A percentile compares a stretch with the other conserved stretches of the same genome.
Conservation (phyloP, 2,888 invertebrate species). For the Agrochola lota region DNA sequence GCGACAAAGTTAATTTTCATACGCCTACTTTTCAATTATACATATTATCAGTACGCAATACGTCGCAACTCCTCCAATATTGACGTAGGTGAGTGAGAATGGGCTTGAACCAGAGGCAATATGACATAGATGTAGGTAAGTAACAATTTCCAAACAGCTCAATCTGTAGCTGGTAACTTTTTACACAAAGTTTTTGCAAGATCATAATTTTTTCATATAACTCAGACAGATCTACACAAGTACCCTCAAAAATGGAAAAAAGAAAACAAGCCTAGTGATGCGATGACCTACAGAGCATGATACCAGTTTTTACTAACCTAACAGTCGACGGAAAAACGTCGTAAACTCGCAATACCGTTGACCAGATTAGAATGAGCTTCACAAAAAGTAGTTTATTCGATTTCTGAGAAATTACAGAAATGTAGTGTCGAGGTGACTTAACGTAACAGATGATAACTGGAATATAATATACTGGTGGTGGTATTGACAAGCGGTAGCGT, state of each 20-base stretch:
- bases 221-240: background rate
- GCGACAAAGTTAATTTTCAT: background rate
- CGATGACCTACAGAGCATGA: constrained; percentile 49
- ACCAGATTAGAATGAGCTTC: constrained; percentile 49
- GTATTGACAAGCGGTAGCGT: constrained; percentile 8
- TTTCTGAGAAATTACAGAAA: constrained; percentile 49
- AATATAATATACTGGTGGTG: background rate
- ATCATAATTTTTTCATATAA: background rate
- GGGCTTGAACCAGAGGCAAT: background rate
- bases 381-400: constrained; percentile 52
- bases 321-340: constrained; percentile 32
- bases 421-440: constrained; percentile 20
- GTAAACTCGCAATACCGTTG: constrained; percentile 58
- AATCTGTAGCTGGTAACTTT: background rate
- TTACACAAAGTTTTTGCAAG: background rate
- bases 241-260: constrained; percentile 20
- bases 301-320: constrained; percentile 37
- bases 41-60: constrained; percentile 3
- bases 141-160: background rate
- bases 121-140: no score
- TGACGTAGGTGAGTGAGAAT: background rate
- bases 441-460: constrained; percentile 38
- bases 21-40: constrained; percentile 32
- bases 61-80: background rate
- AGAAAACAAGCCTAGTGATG: constrained; percentile 5